phyloP scores from a whole-genome alignment of 2,113 vertebrate genomes.

The Haemorhous mexicanus region DNA sequence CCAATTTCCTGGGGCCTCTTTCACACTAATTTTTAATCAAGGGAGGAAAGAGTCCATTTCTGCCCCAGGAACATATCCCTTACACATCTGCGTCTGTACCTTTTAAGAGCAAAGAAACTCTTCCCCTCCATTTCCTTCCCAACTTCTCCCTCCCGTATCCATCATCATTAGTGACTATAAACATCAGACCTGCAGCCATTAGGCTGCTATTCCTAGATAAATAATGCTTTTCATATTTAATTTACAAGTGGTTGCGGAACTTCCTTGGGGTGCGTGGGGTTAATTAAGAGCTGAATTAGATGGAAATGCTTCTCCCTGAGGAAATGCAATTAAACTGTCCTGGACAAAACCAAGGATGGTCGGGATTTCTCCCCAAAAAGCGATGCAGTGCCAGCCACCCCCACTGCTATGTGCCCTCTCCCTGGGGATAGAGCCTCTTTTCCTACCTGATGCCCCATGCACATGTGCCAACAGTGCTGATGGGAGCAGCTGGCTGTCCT shows the following conservation, averaged over 20 bases:
- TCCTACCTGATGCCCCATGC: not conserved
- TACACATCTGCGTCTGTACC: not conserved
- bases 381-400: rapidly evolving
- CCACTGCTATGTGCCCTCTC: rapidly evolving
- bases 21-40: not conserved
- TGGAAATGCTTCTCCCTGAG: slow-evolving; percentile 64
- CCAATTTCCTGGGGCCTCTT: not conserved
- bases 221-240: slow-evolving; percentile 81
- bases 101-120: not conserved
- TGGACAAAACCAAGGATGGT: not conserved
- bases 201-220: slow-evolving; percentile 70
- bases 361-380: not conserved
- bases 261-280: slow-evolving; percentile 72
- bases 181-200: slow-evolving; percentile 61
- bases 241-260: slow-evolving; percentile 67
- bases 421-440: not conserved
- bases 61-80: not conserved
- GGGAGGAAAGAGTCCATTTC: not conserved
- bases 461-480: rapidly evolving
- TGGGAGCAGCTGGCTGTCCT: not conserved
- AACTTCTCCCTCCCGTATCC: slow-evolving; percentile 47
- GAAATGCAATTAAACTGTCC: slow-evolving; percentile 67
- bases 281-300: slow-evolving; percentile 77
- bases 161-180: slow-evolving; percentile 76
- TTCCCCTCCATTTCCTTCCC: not conserved